Base-by-base conservation (phyloP, 2,888 invertebrate genomes). In the Marronus borbonicus region DNA sequence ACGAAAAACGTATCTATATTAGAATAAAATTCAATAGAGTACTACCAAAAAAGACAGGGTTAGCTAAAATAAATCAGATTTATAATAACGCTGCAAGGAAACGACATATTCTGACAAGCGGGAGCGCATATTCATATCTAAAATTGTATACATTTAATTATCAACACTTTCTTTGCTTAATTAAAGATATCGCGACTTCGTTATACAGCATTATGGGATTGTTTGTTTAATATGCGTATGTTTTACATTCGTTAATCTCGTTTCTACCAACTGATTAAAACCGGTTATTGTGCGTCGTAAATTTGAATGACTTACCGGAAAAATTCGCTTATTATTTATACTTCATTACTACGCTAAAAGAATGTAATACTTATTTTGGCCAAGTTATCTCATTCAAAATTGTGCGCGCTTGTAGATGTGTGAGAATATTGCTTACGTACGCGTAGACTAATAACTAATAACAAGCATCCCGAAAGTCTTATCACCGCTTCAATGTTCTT, bases 211-310 rank as follows among this genome's bases (percentile, higher is more conserved):
- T 50, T 20, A 58, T 72, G 36, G 39, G 66, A 66, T 66, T 66
- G 66, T 72, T 72, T 72, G 39, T 72, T 58, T 70, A 58, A 70
- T 31, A 70, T 55, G 20, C 17, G 17, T 14, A 36, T 58, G 31
- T 64, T 64, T 64, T 52, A 72, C 20, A 72, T 72, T 72, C 58
- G 44, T 60, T 72, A 72, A 72, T 72, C 72, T 72, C 36, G 58
- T 12, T 20, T 5, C 58, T 20, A 36, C 2, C 14, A 20, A 58
- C 72, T 60, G 72, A 20, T 72, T 72, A 72, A 58, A 72, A 72
- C 72, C 58, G 39, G 58, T 58, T 24, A 3, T 58, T 8, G 3
- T 72, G 50, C 58, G 58, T 58, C 58, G 72, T 58, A 58, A 72
- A 60, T 55, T 39, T 36, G 39, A 36, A 72, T 5, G 39, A 31